Evolutionary conservation across 1,140 invertebrate species (phyloP).

Genomic region (Zaprionus vittiger): DNA sequence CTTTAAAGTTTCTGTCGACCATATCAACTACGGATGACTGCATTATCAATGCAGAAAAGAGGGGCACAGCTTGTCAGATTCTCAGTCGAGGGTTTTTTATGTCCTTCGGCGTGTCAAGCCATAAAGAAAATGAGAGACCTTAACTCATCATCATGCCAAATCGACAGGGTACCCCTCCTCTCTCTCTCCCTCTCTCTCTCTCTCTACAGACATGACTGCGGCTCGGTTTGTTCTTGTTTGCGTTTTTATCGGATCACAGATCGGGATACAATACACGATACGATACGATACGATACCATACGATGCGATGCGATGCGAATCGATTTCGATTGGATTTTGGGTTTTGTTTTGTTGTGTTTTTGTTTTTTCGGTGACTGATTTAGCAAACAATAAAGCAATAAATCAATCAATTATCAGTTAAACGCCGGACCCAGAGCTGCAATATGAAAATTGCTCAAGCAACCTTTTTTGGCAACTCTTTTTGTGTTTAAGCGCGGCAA

Average conservation of each 20-base stretch:
- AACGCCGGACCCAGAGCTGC: conserved; percentile 44
- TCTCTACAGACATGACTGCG: not conserved
- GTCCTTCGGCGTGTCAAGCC: conserved; percentile 32
- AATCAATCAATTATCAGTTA: conserved; percentile 81
- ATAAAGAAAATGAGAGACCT: conserved; percentile 28
- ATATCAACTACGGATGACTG: not conserved
- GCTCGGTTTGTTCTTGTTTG: not conserved
- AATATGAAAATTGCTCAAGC: conserved; percentile 46
- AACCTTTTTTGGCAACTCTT: conserved; percentile 38
- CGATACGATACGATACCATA: not conserved
- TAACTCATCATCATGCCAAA: conserved; percentile 27
- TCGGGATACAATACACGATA: not conserved
- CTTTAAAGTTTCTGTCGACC: not conserved
- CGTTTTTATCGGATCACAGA: conserved; percentile 6
- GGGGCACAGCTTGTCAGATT: not conserved
- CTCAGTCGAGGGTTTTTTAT: conserved; percentile 15
- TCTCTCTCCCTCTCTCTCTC: not conserved
- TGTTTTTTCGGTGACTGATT: conserved; percentile 64
- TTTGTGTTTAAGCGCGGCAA: not conserved
- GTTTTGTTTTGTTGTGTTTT: conserved; percentile 33
- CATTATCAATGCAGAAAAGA: not conserved
- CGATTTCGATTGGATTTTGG: conserved; percentile 9
- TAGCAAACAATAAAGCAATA: conserved; percentile 83
- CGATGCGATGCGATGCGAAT: not conserved
- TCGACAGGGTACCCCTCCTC: not conserved